phyloP scores from a whole-genome alignment of 2,113 vertebrate genomes.

The Siphamia tubifer region DNA sequence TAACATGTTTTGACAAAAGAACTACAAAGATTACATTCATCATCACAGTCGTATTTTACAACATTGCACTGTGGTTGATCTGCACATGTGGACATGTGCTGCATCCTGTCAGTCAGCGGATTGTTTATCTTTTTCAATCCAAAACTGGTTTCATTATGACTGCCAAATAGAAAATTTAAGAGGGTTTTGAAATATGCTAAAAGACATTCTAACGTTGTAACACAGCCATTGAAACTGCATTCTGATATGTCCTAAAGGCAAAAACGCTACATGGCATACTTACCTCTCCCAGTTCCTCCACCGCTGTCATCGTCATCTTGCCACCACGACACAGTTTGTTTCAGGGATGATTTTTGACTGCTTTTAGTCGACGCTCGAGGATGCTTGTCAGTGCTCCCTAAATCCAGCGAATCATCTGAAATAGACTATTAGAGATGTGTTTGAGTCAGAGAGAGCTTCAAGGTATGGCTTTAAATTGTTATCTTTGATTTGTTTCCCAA shows the following conservation, averaged over 20 bases:
- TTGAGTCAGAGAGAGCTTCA: neutral
- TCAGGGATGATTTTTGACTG: constrained; percentile 70
- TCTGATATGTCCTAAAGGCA: neutral
- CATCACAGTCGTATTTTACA: no score
- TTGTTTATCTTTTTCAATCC: no score
- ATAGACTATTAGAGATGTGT: constrained; percentile 79
- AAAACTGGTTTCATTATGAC: no score
- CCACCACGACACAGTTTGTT: constrained; percentile 81
- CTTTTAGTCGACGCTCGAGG: constrained; percentile 62
- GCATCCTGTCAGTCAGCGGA: no score
- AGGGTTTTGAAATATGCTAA: no score
- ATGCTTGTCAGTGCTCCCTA: constrained; percentile 74
- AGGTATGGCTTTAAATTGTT: neutral
- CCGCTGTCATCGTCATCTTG: constrained; percentile 74
- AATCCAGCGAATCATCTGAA: constrained; percentile 91
- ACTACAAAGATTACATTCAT: no score
- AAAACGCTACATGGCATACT: neutral
- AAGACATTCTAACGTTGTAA: no score
- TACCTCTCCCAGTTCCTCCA: constrained; percentile 32
- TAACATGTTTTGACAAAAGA: no score
- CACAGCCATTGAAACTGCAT: no score
- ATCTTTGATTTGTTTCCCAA: neutral
- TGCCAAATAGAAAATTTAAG: no score
- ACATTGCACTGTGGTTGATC: no score
- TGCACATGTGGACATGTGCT: no score